Evolutionary conservation across 2,797 vertebrate species (phyloP), one percentile per base, ranked within the genome.

Genomic region (Hydrophis major): DNA sequence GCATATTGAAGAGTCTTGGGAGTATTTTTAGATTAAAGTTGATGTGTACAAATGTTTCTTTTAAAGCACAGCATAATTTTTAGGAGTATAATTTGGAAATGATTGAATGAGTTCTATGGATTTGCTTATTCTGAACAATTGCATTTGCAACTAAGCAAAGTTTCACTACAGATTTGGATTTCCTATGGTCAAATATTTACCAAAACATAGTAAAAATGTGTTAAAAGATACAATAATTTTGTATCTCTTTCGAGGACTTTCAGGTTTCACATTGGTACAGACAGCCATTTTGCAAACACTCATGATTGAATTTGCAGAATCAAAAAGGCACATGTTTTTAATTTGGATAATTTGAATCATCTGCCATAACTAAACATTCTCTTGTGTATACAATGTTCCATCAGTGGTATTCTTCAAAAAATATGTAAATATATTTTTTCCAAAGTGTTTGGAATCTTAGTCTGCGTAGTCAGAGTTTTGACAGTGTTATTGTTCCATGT

Each of bases 301-400:
- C 90, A 89, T 96, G 92, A 94, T 93, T 94, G 89, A 88, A 90
- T 94, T 89, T 93, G 63, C 92, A 91, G 93, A 94, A 88, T 92
- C 20, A 88, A 89, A 92, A 61, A 92, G 91, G 92, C 93, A 92
- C 57, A n/a, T 94, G 90, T 92, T 95, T 89, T 89, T 94, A 95
- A 92, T 95, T 78, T 92, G 90, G 89, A 87, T 93, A 93, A 59
- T 91, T 95, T 91, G 50, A 97, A 89, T 66, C 94, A 93, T 94
- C 91, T 96, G 83, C 92, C 90, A 78, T 14, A 88, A 60, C 56
- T 94, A 95, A 96, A 95, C 61, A 86, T 90, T 92, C 50, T 27
- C 56, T 90, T 92, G 6, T 92, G 57, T 74, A 93, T 28, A 50
- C 93, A 94, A 42, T 92, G 94, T 66, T 89, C 69, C 60, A 69